Conservation (phyloP, 2,797 vertebrate species). For the Carduelis carduelis region DNA sequence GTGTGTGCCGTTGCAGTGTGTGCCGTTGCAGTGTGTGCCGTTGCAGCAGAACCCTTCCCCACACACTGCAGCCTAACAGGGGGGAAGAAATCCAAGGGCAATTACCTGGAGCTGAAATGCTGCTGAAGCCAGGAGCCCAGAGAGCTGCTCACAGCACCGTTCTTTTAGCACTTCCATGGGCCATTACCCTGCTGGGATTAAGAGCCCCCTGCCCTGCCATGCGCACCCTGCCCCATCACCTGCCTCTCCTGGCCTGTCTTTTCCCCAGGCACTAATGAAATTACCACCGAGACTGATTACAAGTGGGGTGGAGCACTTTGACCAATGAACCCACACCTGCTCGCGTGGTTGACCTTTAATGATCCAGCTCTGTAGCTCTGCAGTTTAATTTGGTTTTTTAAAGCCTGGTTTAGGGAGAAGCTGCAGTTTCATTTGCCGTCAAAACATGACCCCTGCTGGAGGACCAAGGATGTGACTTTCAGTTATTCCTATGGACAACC, state of each 20-base stretch:
- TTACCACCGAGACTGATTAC: conserved; percentile 29
- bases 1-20: too few relatives aligned
- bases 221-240: neutral
- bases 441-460: conserved; percentile 46
- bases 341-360: conserved; percentile 50
- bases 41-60: neutral
- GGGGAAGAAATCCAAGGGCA: neutral
- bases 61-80: neutral
- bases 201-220: neutral
- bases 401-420: neutral
- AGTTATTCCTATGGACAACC: accelerated
- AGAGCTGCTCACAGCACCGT: neutral
- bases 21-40: too few relatives aligned
- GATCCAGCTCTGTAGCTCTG: neutral
- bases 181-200: conserved; percentile 43
- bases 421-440: conserved; percentile 12
- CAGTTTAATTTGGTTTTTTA: neutral
- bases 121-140: neutral
- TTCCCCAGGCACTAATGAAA: conserved; percentile 57
- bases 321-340: conserved; percentile 31
- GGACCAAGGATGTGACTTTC: neutral
- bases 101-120: neutral
- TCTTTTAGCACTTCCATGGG: conserved; percentile 41
- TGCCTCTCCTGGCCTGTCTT: neutral
- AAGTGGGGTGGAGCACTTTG: conserved; percentile 18